Conservation (phyloP, 2,113 vertebrate genomes). For the Hemichromis elongatus region DNA sequence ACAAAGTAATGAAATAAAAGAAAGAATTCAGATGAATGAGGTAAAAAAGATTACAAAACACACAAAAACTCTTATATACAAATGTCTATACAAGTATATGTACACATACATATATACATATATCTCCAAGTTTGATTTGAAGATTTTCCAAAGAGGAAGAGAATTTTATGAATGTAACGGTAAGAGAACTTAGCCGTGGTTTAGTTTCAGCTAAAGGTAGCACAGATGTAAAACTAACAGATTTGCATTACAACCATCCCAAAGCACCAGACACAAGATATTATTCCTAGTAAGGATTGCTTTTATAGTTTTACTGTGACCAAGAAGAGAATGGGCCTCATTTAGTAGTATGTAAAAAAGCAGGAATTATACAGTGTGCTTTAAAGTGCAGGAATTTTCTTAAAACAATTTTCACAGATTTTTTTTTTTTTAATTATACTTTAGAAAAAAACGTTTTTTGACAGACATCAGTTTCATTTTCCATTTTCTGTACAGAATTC, state of each 20-base stretch:
- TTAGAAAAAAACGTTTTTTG: background rate
- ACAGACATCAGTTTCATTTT: background rate
- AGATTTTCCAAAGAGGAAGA: background rate
- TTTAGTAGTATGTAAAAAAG: background rate
- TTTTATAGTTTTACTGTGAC: background rate
- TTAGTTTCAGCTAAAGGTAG: constrained; percentile 15
- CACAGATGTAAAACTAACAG: background rate
- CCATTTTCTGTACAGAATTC: background rate
- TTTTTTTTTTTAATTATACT: background rate
- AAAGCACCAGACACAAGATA: background rate
- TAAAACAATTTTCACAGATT: background rate
- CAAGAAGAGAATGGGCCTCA: background rate
- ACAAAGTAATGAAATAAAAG: background rate
- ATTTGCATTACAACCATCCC: background rate
- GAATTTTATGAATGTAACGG: background rate
- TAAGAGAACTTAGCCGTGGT: constrained; percentile 9
- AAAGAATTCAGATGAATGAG: background rate
- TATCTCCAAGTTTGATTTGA: background rate
- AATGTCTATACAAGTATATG: background rate
- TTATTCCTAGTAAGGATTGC: background rate
- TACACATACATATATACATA: background rate
- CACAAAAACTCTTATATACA: background rate
- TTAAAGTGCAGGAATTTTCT: background rate
- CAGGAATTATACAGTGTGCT: too few species aligned
- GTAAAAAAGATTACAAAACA: background rate